phyloP scores from a whole-genome alignment of 2,113 vertebrate genomes.

The Menura novaehollandiae region DNA sequence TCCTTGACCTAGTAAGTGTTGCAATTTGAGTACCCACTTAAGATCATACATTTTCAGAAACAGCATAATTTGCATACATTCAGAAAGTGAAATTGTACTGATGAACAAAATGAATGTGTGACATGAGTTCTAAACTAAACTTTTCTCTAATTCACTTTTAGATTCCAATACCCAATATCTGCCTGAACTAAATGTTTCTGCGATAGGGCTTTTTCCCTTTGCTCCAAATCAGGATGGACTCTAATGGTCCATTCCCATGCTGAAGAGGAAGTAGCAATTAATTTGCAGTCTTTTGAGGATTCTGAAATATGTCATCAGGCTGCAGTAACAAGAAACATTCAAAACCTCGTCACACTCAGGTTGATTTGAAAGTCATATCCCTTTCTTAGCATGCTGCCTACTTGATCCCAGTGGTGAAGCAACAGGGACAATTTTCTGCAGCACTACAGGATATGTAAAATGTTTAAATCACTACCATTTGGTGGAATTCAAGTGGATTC shows the following conservation, averaged over 20 bases:
- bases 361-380: slow-evolving; percentile 22
- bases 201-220: not conserved
- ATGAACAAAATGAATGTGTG: not conserved
- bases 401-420: not conserved
- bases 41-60: not conserved
- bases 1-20: not conserved
- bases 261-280: not conserved
- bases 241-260: not conserved
- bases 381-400: slow-evolving; percentile 16
- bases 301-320: not conserved
- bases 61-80: not conserved
- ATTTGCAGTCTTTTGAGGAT: not conserved
- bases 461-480: slow-evolving; percentile 30
- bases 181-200: not conserved
- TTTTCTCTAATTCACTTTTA: not conserved
- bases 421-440: not conserved
- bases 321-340: not conserved
- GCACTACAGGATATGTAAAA: not conserved
- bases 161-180: not conserved
- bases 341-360: not conserved
- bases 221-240: not conserved
- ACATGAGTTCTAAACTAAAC: not conserved
- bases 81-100: not conserved
- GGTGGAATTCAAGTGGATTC: not conserved
- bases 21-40: not conserved